A percentile compares a stretch with the other conserved stretches of the same genome.
Conservation (phyloP, 2,888 invertebrate species). For the Lamellibrachia columna region DNA sequence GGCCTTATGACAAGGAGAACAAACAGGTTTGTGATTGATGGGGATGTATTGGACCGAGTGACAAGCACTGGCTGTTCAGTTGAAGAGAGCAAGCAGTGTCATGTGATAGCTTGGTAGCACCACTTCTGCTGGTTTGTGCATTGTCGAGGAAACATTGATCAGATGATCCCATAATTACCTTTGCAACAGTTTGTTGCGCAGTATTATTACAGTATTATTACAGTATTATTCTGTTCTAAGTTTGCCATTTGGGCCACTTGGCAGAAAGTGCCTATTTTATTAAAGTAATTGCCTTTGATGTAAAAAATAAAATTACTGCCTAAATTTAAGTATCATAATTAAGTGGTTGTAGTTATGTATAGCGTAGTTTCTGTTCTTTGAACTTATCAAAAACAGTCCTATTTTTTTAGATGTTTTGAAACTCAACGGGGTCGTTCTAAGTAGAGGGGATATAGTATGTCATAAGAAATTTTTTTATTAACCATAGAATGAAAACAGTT, state of each 20-base stretch:
- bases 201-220: too few relatives aligned
- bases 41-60: background rate
- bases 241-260: background rate
- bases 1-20: background rate
- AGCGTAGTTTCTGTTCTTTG: background rate
- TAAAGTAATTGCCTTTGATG: too few relatives aligned
- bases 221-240: background rate
- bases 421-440: too few relatives aligned
- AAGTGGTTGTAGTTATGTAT: too few relatives aligned
- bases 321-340: too few relatives aligned
- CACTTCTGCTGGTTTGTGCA: background rate
- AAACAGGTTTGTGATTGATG: background rate
- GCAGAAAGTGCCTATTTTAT: too few relatives aligned
- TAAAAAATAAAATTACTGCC: too few relatives aligned
- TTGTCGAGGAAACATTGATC: background rate
- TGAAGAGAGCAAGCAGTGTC: background rate
- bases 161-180: background rate
- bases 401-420: background rate
- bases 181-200: background rate
- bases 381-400: background rate
- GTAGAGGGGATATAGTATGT: too few relatives aligned
- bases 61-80: background rate
- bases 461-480: too few relatives aligned
- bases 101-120: background rate
- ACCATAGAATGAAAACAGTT: background rate